These are phyloP conservation scores for Monodelphis domestica DNA, from an alignment of 2,797 vertebrate genomes.

Conservation along the genomic window DNA sequence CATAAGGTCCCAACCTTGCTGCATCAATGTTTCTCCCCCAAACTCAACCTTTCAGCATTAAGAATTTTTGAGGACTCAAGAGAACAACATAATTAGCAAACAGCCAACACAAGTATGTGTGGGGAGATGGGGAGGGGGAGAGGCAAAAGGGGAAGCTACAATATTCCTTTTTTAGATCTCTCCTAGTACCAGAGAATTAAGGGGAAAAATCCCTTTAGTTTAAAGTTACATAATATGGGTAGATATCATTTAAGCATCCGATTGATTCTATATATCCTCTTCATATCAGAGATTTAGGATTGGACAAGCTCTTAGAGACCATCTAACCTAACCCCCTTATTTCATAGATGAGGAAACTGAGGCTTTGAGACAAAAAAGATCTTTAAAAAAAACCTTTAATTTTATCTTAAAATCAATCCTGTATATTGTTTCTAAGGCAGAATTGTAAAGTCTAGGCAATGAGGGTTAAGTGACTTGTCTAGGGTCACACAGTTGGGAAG, in stretches of 20 bases:
- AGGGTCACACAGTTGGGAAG: too few relatives aligned
- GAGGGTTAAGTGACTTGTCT: too few relatives aligned
- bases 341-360: not conserved
- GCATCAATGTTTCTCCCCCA: not conserved
- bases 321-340: not conserved
- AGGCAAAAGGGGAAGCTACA: not conserved
- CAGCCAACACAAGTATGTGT: not conserved
- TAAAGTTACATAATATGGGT: not conserved
- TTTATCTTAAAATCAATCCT: too few relatives aligned
- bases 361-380: not conserved
- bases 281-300: not conserved
- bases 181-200: not conserved
- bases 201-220: not conserved
- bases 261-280: not conserved
- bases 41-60: not conserved
- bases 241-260: not conserved
- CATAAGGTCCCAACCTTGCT: not conserved
- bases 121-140: not conserved
- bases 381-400: too few relatives aligned
- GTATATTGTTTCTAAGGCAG: too few relatives aligned
- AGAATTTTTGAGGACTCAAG: not conserved
- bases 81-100: not conserved
- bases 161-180: not conserved
- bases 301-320: not conserved
- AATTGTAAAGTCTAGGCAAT: too few relatives aligned